Percentiles rank a stretch among this genome's conserved stretches.
These are phyloP conservation scores for Sycophila texana DNA, from an alignment of 2,888 invertebrate genomes.

Conservation along the genomic window DNA sequence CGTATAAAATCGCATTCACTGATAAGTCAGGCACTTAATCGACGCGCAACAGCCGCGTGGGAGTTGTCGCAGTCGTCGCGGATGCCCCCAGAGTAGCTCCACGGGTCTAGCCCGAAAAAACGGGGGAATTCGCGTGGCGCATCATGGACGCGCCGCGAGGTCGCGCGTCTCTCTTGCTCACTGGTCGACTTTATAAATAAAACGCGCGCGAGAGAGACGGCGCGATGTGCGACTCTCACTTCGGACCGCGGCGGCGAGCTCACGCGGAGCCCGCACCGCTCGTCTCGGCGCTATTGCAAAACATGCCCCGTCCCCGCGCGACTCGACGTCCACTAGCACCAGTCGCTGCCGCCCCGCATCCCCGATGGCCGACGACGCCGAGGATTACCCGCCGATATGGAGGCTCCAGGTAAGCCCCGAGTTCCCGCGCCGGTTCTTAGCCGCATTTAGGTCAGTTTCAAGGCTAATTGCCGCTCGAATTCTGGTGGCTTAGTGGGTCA, in stretches of 20 bases:
- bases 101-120: too few species aligned
- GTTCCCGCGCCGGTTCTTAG: background rate
- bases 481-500: too few species aligned
- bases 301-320: conserved; percentile 1
- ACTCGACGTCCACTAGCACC: conserved; percentile 2
- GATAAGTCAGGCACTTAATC: too few species aligned
- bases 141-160: too few species aligned
- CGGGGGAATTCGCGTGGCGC: too few species aligned
- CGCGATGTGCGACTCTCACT: background rate
- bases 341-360: background rate
- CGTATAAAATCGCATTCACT: too few species aligned
- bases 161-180: too few species aligned
- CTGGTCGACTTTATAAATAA: conserved; percentile 13
- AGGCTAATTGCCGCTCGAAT: too few species aligned
- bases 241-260: background rate
- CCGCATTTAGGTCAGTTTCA: too few species aligned
- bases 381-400: conserved; percentile 46
- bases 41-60: too few species aligned
- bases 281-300: conserved; percentile 23
- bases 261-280: background rate
- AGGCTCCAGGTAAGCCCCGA: conserved; percentile 41
- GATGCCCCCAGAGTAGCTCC: too few species aligned
- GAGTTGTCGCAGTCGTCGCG: too few species aligned
- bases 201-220: conserved; percentile 1
- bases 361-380: conserved; percentile 9